phyloP scores from a whole-genome alignment of 1,140 invertebrate genomes.

The Halyomorpha halys region DNA sequence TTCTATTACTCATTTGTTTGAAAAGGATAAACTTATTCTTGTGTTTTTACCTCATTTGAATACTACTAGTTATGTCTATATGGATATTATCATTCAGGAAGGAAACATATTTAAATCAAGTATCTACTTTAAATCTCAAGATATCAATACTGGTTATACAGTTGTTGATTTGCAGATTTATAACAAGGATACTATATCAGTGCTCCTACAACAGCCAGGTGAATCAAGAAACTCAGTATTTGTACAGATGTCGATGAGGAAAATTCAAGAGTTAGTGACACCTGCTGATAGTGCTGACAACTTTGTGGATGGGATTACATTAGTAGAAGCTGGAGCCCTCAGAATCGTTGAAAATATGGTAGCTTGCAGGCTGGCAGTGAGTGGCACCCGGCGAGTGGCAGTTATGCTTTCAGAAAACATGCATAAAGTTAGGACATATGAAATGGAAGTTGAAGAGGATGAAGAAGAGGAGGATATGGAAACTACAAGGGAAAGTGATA shows the following conservation, averaged over 20 bases:
- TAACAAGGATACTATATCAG: constrained; percentile 61
- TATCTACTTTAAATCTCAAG: constrained; percentile 28
- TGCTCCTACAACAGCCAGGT: constrained; percentile 52
- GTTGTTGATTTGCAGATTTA: constrained; percentile 70
- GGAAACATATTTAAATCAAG: constrained; percentile 6
- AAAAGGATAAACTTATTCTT: constrained; percentile 15
- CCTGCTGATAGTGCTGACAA: constrained; percentile 34
- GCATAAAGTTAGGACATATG: constrained; percentile 72
- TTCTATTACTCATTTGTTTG: constrained; percentile 12
- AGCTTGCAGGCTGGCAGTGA: constrained; percentile 65
- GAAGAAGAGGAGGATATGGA: constrained; percentile 54
- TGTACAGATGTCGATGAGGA: constrained; percentile 51
- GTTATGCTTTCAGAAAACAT: constrained; percentile 69
- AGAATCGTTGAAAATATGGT: constrained; percentile 59
- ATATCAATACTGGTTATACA: constrained; percentile 30
- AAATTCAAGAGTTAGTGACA: constrained; percentile 37
- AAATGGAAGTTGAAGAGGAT: constrained; percentile 86
- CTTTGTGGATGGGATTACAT: constrained; percentile 37
- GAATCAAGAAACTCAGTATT: constrained; percentile 47
- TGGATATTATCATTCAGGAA: not conserved
- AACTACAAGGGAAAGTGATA: constrained; percentile 13
- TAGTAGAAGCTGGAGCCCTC: constrained; percentile 40
- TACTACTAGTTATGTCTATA: constrained; percentile 16
- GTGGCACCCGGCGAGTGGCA: constrained; percentile 76
- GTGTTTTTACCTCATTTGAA: constrained; percentile 23